Base-by-base conservation (phyloP, 2,888 invertebrate genomes). In the Agrochola circellaris region DNA sequence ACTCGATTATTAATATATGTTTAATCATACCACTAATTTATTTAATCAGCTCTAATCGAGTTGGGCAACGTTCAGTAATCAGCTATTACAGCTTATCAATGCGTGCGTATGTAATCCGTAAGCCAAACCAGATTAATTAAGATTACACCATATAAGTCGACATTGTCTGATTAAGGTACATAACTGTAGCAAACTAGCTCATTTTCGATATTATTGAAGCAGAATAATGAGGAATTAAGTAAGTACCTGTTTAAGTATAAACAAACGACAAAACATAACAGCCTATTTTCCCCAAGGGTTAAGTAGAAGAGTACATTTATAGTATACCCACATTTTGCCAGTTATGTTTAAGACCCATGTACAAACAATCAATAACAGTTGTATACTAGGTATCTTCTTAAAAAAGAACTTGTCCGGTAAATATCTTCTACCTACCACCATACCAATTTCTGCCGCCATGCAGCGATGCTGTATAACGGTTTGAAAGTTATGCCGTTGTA, bases 81-180 rank as follows among this genome's bases (percentile, higher is more conserved):
- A 87, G 78, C 75, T 84, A 85, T 85, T 76, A 79, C 34, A 58
- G 64, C 77, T 80, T 81, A 82, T 79, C 83, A 75, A 77, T 71
- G 77, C 75, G 80, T 83, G 58, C 56, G 65, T 58, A 69, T 71
- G 73, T 87, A 75, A 87, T 80, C 82, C 38, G 62, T 75, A 82
- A 86, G 85, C 85, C 82, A 87, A 81, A 74, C 68, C 75, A 73
- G 85, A 85, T 87, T 87, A 86, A 87, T 86, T 87, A 86, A 86
- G 87, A 86, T 87, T 82, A 86, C 73, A 73, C 64, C 75, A 82
- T 81, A 78, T 20, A 51, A 72, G 72, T 70, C 69, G 73, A 64
- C 73, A 84, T 67, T 84, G 77, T 78, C 45, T 60, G 64, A 86
- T 75, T 79, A 72, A 65, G 74, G 23, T 73, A 48, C 23, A 48